Evolutionary conservation across 1,140 invertebrate species (phyloP).

Genomic region (Propsilocerus akamusi): DNA sequence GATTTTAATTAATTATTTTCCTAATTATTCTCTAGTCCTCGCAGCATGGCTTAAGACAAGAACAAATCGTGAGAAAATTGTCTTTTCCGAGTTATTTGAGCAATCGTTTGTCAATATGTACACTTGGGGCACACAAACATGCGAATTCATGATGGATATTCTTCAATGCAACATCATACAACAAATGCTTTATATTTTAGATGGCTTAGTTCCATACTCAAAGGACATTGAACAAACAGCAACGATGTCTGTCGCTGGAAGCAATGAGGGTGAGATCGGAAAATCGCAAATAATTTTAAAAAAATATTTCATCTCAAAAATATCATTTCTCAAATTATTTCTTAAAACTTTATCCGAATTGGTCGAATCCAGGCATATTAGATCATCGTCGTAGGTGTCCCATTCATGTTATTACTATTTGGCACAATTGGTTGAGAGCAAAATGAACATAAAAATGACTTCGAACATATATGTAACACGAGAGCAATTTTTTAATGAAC

Average conservation of each 20-base stretch:
- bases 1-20: neutral
- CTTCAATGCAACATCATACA: constrained; percentile 79
- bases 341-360: neutral
- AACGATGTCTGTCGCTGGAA: constrained; percentile 21
- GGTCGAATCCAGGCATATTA: neutral
- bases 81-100: constrained; percentile 63
- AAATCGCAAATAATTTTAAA: neutral
- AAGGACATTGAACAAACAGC: constrained; percentile 32
- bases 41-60: constrained; percentile 68
- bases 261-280: constrained; percentile 18
- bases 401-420: neutral
- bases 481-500: no score
- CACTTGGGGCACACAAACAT: constrained; percentile 67
- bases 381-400: neutral
- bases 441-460: no score
- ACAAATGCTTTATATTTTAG: constrained; percentile 63
- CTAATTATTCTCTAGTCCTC: constrained; percentile 25
- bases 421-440: no score
- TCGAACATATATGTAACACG: no score
- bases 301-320: neutral
- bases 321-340: neutral
- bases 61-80: constrained; percentile 45
- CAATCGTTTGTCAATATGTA: constrained; percentile 58
- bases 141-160: constrained; percentile 66
- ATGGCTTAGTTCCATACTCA: constrained; percentile 61